These are phyloP conservation scores for Lordiphosa mommai DNA, from an alignment of 1,140 invertebrate genomes.

Conservation along the genomic window DNA sequence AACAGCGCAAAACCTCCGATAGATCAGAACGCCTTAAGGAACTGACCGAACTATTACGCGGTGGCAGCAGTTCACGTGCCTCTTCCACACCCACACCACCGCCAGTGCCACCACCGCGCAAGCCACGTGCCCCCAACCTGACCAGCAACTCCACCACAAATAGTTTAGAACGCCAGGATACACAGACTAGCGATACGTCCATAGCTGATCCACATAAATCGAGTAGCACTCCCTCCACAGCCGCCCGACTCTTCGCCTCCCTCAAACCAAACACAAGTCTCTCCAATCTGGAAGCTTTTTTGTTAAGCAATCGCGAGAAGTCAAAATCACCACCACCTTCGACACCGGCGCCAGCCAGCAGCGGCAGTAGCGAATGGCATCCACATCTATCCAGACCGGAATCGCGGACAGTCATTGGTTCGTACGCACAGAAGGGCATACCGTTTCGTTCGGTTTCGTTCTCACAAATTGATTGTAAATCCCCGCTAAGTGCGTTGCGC, in stretches of 20 bases:
- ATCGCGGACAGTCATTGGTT: constrained; percentile 81
- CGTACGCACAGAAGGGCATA: constrained; percentile 82
- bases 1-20: constrained; percentile 71
- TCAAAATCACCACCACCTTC: constrained; percentile 70
- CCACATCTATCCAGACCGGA: constrained; percentile 80
- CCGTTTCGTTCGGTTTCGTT: constrained; percentile 90
- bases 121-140: constrained; percentile 38
- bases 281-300: constrained; percentile 76
- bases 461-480: constrained; percentile 87
- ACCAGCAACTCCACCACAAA: constrained; percentile 3
- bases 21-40: constrained; percentile 87
- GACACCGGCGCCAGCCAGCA: constrained; percentile 62
- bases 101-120: constrained; percentile 76
- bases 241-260: constrained; percentile 51
- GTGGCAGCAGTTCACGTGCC: constrained; percentile 51
- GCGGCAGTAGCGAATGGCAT: constrained; percentile 55
- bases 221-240: constrained; percentile 24
- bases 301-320: constrained; percentile 72
- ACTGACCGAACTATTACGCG: constrained; percentile 87
- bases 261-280: constrained; percentile 76
- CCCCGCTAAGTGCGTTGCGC: constrained; percentile 64
- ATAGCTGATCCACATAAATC: background rate
- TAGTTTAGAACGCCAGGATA: constrained; percentile 56
- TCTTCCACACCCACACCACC: constrained; percentile 78
- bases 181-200: constrained; percentile 35